A percentile compares a stretch with the other conserved stretches of the same genome.
Conservation (phyloP, 2,888 invertebrate species). For the Eristalis pertinax region DNA sequence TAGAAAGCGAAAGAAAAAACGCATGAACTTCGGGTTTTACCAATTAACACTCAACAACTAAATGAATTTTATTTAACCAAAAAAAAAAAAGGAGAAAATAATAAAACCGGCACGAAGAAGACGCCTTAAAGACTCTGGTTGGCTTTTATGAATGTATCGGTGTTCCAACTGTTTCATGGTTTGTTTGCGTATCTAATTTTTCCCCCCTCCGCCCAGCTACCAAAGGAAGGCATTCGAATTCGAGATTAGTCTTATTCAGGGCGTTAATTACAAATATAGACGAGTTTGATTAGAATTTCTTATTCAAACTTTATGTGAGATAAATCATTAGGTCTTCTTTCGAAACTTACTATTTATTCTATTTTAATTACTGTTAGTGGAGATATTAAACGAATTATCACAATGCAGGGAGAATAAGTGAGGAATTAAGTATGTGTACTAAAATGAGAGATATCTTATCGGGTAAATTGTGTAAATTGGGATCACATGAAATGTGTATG, state of each 20-base stretch:
- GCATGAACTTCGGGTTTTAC: conserved; percentile 63
- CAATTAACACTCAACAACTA: conserved; percentile 67
- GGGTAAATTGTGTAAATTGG: neutral
- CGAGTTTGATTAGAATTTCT: neutral
- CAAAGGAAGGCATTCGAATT: conserved; percentile 27
- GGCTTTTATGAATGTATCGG: conserved; percentile 19
- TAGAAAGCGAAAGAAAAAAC: conserved; percentile 62
- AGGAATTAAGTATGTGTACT: neutral
- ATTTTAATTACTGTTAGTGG: conserved; percentile 9
- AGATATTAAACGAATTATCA: neutral
- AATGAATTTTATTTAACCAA: conserved; percentile 58
- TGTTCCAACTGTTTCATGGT: conserved; percentile 60
- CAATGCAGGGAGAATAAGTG: neutral
- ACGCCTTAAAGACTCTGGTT: conserved; percentile 9
- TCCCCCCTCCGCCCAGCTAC: conserved; percentile 1
- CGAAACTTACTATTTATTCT: neutral
- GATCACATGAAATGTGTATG: neutral
- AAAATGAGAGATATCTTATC: neutral
- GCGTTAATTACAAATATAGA: conserved; percentile 33
- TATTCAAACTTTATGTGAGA: neutral
- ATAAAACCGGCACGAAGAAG: neutral
- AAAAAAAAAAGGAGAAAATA: neutral
- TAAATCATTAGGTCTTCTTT: neutral
- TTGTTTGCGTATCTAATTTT: conserved; percentile 59
- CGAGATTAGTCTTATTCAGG: conserved; percentile 31